phyloP scores from a whole-genome alignment of 2,113 vertebrate genomes.

The Megalops atlanticus region DNA sequence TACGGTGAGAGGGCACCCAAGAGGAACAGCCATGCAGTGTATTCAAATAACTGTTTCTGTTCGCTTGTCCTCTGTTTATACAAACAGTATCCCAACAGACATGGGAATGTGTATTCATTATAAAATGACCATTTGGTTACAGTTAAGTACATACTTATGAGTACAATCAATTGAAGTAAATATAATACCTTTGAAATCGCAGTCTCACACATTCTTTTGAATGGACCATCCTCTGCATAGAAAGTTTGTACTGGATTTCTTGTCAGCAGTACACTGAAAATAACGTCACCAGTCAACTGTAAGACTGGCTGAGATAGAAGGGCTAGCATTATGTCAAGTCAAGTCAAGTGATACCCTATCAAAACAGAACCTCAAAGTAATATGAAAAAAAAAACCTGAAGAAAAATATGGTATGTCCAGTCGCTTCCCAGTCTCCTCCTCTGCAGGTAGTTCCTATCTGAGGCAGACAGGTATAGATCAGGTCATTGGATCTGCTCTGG shows the following conservation, averaged over 20 bases:
- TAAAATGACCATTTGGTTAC: no score
- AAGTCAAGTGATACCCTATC: neutral
- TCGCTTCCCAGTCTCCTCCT: neutral
- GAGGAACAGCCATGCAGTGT: neutral
- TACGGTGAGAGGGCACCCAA: neutral
- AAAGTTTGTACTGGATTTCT: neutral
- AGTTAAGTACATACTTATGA: no score
- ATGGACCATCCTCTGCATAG: neutral
- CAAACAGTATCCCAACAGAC: no score
- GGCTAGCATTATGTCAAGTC: no score
- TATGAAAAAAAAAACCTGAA: no score
- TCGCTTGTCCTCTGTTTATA: no score
- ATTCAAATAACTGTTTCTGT: neutral
- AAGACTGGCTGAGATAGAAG: neutral
- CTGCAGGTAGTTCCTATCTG: neutral
- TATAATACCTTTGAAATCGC: no score
- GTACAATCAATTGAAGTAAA: no score
- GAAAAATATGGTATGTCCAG: neutral
- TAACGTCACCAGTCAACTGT: neutral
- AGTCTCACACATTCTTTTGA: no score
- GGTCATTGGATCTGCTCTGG: neutral
- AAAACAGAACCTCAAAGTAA: neutral
- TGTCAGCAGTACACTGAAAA: neutral
- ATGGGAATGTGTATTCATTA: no score
- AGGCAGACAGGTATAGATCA: constrained; percentile 9